These are phyloP conservation scores for Lampris incognitus DNA, from an alignment of 2,113 vertebrate genomes.

Conservation along the genomic window DNA sequence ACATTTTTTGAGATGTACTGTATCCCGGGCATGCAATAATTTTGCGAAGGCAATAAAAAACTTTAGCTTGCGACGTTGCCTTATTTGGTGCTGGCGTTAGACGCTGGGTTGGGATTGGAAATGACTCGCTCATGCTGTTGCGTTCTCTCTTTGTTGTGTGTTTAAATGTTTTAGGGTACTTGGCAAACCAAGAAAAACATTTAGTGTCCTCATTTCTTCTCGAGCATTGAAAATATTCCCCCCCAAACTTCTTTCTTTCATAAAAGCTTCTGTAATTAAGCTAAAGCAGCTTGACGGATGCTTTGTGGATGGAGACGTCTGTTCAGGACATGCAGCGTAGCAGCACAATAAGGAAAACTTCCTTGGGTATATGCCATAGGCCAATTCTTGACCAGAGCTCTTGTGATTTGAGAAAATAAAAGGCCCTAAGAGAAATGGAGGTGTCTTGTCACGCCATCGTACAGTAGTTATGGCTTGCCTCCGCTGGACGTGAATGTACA, in stretches of 20 bases:
- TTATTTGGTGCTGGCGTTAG: conserved; percentile 79
- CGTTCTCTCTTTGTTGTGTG: conserved; percentile 54
- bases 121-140: conserved; percentile 43
- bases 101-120: conserved; percentile 57
- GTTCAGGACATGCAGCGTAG: conserved; percentile 43
- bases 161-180: conserved; percentile 68
- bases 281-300: conserved; percentile 40
- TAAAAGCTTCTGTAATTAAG: conserved; percentile 58
- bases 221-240: conserved; percentile 58
- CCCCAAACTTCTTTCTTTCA: conserved; percentile 58
- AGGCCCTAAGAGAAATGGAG: background rate
- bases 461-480: background rate
- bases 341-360: conserved; percentile 9
- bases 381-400: conserved; percentile 2
- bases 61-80: conserved; percentile 56
- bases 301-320: conserved; percentile 57
- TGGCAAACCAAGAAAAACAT: conserved; percentile 72
- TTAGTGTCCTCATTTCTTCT: conserved; percentile 55
- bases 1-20: conserved; percentile 18
- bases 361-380: conserved; percentile 22
- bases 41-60: conserved; percentile 52
- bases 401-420: conserved; percentile 11
- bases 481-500: background rate
- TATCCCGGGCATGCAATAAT: conserved; percentile 49
- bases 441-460: background rate